These are phyloP conservation scores for Mesochorus sp. DNA, from an alignment of 2,888 invertebrate genomes.

Conservation along the genomic window DNA sequence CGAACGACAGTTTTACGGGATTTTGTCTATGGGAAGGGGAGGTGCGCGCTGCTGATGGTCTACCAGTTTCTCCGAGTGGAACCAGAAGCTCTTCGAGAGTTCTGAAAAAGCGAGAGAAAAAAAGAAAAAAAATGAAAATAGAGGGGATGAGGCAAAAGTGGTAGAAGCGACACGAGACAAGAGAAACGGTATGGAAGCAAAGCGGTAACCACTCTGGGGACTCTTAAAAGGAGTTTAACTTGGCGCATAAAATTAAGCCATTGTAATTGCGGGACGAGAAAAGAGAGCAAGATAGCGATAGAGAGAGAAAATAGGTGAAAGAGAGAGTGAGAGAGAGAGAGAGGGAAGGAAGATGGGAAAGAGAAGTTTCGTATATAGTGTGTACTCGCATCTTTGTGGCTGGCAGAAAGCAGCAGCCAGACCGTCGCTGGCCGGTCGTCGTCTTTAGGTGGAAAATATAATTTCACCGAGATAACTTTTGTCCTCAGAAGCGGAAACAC, in stretches of 20 bases:
- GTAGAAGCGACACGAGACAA: background rate
- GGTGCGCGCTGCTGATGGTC: slow-evolving; percentile 17
- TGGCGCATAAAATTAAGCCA: slow-evolving; percentile 81
- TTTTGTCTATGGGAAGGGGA: slow-evolving; percentile 5
- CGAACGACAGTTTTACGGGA: slow-evolving; percentile 4
- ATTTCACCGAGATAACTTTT: slow-evolving; percentile 77
- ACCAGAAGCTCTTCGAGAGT: slow-evolving; percentile 49
- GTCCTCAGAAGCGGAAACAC: slow-evolving; percentile 60
- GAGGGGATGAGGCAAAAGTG: background rate
- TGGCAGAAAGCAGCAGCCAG: slow-evolving; percentile 64
- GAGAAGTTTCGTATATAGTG: slow-evolving; percentile 30
- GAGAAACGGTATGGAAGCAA: slow-evolving; percentile 27
- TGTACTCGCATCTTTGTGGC: slow-evolving; percentile 58
- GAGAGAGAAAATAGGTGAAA: slow-evolving; percentile 33
- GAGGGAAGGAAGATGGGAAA: slow-evolving; percentile 11
- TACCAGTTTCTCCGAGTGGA: slow-evolving; percentile 42
- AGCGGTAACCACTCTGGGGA: slow-evolving; percentile 71
- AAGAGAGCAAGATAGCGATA: slow-evolving; percentile 38
- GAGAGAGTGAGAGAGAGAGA: slow-evolving; percentile 10
- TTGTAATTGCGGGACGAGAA: slow-evolving; percentile 75
- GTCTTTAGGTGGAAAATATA: slow-evolving; percentile 72
- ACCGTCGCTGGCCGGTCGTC: slow-evolving; percentile 45
- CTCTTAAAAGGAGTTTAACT: slow-evolving; percentile 80
- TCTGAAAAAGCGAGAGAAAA: slow-evolving; percentile 7
- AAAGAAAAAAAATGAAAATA: background rate